These are phyloP conservation scores for Cranoglanis bouderius DNA, from an alignment of 2,113 vertebrate genomes.

Conservation along the genomic window DNA sequence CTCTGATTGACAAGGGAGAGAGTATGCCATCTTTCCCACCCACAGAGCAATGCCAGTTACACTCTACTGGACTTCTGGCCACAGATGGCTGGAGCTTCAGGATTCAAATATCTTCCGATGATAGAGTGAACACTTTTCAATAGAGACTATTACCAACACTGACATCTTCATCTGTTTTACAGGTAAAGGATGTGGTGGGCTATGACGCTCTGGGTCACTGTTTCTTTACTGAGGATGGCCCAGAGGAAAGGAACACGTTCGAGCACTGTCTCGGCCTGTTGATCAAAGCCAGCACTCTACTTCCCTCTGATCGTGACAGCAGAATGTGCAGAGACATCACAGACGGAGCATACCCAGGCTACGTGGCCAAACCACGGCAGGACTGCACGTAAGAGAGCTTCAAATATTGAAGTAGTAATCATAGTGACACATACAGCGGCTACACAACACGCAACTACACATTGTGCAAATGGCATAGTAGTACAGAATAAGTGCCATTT, in stretches of 20 bases:
- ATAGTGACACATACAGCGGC: not conserved
- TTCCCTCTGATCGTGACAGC: conserved; percentile 92
- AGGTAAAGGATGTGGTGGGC: conserved; percentile 93
- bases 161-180: not conserved
- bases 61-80: not conserved
- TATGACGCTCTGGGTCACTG: conserved; percentile 91
- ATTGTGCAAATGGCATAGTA: not conserved
- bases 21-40: not conserved
- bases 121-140: not conserved
- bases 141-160: not conserved
- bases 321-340: conserved; percentile 91
- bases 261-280: conserved; percentile 92
- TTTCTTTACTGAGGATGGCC: conserved; percentile 94
- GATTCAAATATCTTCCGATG: not conserved
- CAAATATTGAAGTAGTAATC: not conserved
- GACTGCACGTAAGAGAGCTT: conserved; percentile 85
- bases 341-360: conserved; percentile 86
- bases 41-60: not conserved
- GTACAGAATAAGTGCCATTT: not conserved
- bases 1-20: not conserved
- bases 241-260: conserved; percentile 94
- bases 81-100: not conserved
- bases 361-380: conserved; percentile 90
- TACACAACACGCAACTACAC: not conserved
- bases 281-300: conserved; percentile 85